Evolutionary conservation across 2,113 vertebrate genomes (phyloP).

Genomic region (Poeciliopsis prolifica): DNA sequence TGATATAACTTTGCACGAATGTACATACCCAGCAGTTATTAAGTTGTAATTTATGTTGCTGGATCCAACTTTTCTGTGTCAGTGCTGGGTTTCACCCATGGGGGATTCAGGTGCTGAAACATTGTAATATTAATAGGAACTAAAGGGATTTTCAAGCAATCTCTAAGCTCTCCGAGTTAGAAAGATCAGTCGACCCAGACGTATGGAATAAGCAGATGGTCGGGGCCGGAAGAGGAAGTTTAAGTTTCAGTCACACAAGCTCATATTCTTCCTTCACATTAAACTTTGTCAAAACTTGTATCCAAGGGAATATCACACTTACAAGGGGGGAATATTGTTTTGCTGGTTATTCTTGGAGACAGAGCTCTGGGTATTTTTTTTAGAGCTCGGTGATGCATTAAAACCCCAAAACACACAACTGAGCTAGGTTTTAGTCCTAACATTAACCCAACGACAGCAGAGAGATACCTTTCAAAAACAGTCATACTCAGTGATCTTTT

Average conservation of each 20-base stretch:
- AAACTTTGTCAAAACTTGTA: not conserved
- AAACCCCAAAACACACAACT: no score
- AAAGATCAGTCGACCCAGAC: not conserved
- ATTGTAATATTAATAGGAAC: not conserved
- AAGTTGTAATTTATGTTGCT: not conserved
- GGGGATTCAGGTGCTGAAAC: not conserved
- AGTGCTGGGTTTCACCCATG: not conserved
- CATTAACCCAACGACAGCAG: no score
- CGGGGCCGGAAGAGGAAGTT: not conserved
- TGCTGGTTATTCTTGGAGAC: no score
- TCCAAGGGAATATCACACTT: no score
- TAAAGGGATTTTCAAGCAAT: not conserved
- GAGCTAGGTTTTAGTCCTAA: no score
- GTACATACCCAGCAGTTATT: not conserved
- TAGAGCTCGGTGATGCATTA: no score
- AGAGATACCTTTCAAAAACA: no score
- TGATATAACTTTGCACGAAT: not conserved
- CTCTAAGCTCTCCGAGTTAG: not conserved
- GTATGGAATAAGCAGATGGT: not conserved
- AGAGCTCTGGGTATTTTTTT: no score
- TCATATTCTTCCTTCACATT: not conserved
- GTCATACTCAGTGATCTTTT: no score
- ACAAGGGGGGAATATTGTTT: no score
- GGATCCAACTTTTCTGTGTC: not conserved
- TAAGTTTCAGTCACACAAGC: not conserved